phyloP scores from a whole-genome alignment of 2,888 invertebrate species.

The Harpagoxenus sublaevis region DNA sequence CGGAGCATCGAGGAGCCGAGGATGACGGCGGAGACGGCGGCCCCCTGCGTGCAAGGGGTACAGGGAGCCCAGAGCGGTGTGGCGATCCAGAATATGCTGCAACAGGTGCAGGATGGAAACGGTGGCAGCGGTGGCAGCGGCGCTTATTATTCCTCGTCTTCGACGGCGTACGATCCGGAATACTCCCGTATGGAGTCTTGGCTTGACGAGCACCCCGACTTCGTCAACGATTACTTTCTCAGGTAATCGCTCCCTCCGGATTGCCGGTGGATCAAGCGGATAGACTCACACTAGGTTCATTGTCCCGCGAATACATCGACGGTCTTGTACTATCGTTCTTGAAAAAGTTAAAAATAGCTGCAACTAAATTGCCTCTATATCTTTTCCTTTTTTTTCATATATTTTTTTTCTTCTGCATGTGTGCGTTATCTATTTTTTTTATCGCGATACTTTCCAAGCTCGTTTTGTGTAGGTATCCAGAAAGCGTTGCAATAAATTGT shows the following conservation, averaged over 20 bases:
- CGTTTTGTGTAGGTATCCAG: too few relatives aligned
- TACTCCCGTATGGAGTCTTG: slow-evolving; percentile 97
- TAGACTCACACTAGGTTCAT: not conserved
- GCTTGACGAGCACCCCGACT: slow-evolving; percentile 98
- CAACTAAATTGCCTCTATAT: not conserved
- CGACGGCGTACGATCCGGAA: slow-evolving; percentile 92
- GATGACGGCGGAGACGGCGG: slow-evolving; percentile 90
- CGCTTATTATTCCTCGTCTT: slow-evolving; percentile 79
- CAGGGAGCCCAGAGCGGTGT: slow-evolving; percentile 88
- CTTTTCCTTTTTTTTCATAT: not conserved
- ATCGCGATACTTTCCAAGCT: not conserved
- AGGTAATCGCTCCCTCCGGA: slow-evolving; percentile 87
- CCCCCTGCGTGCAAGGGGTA: slow-evolving; percentile 89
- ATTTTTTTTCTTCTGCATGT: not conserved
- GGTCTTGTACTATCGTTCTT: not conserved
- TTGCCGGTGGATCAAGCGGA: not conserved
- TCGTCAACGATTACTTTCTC: slow-evolving; percentile 97
- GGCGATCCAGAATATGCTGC: slow-evolving; percentile 79
- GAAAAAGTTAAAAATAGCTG: not conserved
- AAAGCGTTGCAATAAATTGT: not conserved
- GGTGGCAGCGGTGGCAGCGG: slow-evolving; percentile 63
- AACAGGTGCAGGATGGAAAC: slow-evolving; percentile 79
- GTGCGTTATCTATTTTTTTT: not conserved
- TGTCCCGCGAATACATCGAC: not conserved
- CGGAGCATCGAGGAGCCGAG: slow-evolving; percentile 94